Evolutionary conservation across 2,113 vertebrate species (phyloP).

Genomic region (Sminthopsis crassicaudata): DNA sequence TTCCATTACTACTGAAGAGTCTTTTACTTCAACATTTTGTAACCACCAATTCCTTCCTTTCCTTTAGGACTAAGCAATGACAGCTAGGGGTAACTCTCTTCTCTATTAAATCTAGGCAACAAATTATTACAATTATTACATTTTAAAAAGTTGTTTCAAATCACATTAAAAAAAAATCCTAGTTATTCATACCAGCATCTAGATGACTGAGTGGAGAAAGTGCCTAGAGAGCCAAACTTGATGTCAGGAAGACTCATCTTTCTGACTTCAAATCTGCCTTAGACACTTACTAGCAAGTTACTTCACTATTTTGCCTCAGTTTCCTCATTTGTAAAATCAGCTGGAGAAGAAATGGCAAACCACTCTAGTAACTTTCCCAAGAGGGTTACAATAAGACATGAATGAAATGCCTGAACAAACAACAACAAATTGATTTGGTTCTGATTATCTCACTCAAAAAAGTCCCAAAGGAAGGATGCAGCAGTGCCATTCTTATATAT

Average conservation of each 20-base stretch:
- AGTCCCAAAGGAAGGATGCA: not conserved
- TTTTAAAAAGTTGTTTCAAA: conserved; percentile 12
- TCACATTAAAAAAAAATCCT: not conserved
- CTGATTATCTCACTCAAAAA: not conserved
- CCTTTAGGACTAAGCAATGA: not conserved
- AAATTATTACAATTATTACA: not conserved
- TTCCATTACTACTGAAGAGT: conserved; percentile 25
- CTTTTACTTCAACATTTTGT: conserved; percentile 11
- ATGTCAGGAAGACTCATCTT: not conserved
- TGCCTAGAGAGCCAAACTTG: not conserved
- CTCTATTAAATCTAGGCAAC: not conserved
- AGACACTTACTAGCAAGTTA: not conserved
- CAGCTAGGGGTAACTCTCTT: not conserved
- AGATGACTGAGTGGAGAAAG: not conserved
- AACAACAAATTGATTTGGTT: not conserved
- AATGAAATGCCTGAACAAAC: not conserved
- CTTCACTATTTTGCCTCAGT: not conserved
- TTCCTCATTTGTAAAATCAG: not conserved
- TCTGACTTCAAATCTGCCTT: not conserved
- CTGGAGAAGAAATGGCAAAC: not conserved
- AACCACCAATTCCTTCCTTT: not conserved
- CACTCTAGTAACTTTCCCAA: not conserved
- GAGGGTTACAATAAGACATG: not conserved
- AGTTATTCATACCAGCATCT: not conserved
- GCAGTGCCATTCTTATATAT: not conserved